Conservation (phyloP, 2,113 vertebrate genomes). For the Sylvietta virens region DNA sequence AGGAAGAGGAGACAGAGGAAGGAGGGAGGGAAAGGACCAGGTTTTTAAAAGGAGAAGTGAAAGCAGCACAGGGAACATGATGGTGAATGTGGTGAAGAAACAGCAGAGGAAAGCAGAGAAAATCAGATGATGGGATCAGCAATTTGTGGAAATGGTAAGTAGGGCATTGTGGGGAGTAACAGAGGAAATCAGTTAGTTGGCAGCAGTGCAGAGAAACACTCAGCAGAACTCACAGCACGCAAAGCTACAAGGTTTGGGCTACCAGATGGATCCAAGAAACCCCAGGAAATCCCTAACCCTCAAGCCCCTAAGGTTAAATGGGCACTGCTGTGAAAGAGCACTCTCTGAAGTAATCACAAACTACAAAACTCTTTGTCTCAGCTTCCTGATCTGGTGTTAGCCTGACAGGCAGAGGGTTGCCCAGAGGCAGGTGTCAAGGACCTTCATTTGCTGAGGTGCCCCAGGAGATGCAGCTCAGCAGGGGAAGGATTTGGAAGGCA, state of each 20-base stretch:
- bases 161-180: neutral
- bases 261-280: neutral
- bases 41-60: neutral
- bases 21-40: neutral
- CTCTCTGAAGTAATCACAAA: neutral
- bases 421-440: neutral
- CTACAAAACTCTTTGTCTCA: neutral
- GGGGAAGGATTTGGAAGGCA: neutral
- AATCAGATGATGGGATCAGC: neutral
- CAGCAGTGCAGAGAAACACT: neutral
- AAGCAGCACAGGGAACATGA: neutral
- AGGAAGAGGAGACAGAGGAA: neutral
- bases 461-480: neutral
- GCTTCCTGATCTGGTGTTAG: neutral
- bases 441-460: neutral
- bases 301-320: neutral
- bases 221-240: neutral
- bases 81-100: neutral
- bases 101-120: neutral
- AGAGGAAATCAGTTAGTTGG: constrained; percentile 32
- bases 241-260: neutral
- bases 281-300: neutral
- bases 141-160: neutral
- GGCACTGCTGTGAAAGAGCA: neutral
- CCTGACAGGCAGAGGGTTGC: neutral